A percentile compares a stretch with the other conserved stretches of the same genome.
phyloP scores from a whole-genome alignment of 1,140 invertebrate species.

The Zaprionus vittiger region DNA sequence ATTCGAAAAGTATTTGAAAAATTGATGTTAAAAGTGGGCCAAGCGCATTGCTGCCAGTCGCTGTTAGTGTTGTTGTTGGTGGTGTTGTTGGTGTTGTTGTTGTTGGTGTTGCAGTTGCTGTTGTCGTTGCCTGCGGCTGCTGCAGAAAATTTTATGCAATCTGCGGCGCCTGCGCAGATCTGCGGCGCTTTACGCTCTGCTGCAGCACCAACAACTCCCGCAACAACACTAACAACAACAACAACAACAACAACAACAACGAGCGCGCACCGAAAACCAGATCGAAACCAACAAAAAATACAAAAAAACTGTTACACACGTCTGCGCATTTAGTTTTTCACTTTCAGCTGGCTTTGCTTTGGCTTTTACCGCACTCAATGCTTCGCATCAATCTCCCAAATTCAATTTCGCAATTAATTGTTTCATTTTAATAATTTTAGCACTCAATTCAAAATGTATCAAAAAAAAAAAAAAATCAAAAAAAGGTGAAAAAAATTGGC shows the following conservation, averaged over 20 bases:
- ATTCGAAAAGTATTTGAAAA: slow-evolving; percentile 36
- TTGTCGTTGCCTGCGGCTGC: slow-evolving; percentile 11
- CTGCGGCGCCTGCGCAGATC: slow-evolving; percentile 44
- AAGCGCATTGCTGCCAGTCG: slow-evolving; percentile 4
- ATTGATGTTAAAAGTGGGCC: slow-evolving; percentile 30
- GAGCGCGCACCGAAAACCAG: slow-evolving; percentile 48
- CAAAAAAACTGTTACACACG: slow-evolving; percentile 69
- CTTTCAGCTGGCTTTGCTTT: slow-evolving; percentile 50
- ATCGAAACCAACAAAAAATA: slow-evolving; percentile 65
- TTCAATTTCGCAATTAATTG: slow-evolving; percentile 21
- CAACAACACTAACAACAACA: slow-evolving; percentile 25
- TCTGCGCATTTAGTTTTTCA: slow-evolving; percentile 78
- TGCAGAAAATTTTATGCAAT: slow-evolving; percentile 67
- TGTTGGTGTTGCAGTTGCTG: neutral
- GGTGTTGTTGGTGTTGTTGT: neutral
- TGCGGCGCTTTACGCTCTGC: slow-evolving; percentile 56
- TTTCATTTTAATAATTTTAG: slow-evolving; percentile 4
- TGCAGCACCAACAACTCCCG: slow-evolving; percentile 38
- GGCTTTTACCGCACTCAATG: slow-evolving; percentile 48
- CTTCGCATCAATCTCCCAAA: slow-evolving; percentile 18
- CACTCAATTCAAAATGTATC: slow-evolving; percentile 11
- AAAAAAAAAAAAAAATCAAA: slow-evolving; percentile 21
- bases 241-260: slow-evolving; percentile 30
- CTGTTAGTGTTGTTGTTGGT: slow-evolving; percentile 20
- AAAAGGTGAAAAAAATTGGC: slow-evolving; percentile 9